Conservation (phyloP, 2,113 vertebrate species). For the Indicator maculatus region DNA sequence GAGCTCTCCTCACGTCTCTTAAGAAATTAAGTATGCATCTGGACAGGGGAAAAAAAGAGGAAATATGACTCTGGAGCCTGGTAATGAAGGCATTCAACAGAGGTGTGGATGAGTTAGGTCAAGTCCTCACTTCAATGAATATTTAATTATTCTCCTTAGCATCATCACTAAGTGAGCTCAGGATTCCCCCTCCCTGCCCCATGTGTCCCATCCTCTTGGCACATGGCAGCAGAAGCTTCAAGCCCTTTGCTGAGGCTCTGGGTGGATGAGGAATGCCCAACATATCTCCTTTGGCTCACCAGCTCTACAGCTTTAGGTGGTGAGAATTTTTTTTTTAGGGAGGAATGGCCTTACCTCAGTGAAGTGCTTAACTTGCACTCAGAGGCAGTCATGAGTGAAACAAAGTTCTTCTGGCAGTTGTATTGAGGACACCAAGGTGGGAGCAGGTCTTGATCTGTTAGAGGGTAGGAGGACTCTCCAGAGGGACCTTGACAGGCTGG, state of each 20-base stretch:
- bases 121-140: neutral
- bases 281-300: neutral
- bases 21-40: slow-evolving; percentile 26
- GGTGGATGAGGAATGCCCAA: neutral
- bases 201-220: neutral
- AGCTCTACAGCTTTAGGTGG: neutral
- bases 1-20: neutral
- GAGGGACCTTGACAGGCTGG: too few relatives aligned
- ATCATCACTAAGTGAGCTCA: neutral
- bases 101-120: slow-evolving; percentile 18
- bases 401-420: neutral
- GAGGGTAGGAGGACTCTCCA: too few relatives aligned
- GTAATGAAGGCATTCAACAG: slow-evolving; percentile 48
- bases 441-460: too few relatives aligned
- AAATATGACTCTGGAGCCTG: slow-evolving; percentile 19
- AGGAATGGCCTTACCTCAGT: neutral
- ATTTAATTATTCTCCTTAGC: slow-evolving; percentile 18
- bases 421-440: neutral
- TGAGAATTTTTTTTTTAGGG: neutral
- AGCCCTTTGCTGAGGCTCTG: neutral
- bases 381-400: neutral
- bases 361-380: neutral
- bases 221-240: neutral
- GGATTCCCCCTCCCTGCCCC: neutral
- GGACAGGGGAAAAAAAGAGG: neutral